Evolutionary conservation across 2,797 vertebrate genomes (phyloP).

Genomic region (Phalanger gymnotis): DNA sequence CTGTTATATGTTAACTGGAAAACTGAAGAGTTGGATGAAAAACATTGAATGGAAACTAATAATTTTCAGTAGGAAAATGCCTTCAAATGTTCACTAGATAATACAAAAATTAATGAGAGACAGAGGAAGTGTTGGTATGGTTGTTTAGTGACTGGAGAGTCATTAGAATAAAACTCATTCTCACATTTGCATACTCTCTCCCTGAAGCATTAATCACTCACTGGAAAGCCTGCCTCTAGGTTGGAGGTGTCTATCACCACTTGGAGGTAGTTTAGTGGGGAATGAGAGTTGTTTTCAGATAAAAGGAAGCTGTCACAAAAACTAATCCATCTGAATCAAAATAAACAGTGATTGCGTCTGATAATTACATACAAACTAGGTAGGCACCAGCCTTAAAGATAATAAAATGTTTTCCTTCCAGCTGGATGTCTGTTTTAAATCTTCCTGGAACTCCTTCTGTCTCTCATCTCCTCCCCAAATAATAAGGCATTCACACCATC

Average conservation of each 20-base stretch:
- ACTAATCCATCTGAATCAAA: conserved; percentile 79
- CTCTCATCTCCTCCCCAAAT: neutral
- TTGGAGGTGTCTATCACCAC: conserved; percentile 52
- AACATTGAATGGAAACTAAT: conserved; percentile 15
- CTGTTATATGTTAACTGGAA: conserved; percentile 34
- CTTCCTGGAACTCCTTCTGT: neutral
- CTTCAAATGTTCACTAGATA: conserved; percentile 55
- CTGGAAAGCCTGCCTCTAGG: conserved; percentile 68
- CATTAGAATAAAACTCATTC: conserved; percentile 5
- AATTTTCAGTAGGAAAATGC: conserved; percentile 27
- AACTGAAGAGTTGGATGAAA: conserved; percentile 38
- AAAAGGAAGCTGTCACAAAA: conserved; percentile 76
- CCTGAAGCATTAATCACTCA: conserved; percentile 51
- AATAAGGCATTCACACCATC: conserved; percentile 21
- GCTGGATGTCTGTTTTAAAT: conserved; percentile 57
- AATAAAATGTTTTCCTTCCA: conserved; percentile 76
- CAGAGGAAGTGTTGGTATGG: conserved; percentile 1
- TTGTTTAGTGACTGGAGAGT: conserved; percentile 50
- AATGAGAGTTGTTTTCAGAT: conserved; percentile 76
- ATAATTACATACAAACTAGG: conserved; percentile 77
- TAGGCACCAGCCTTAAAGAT: conserved; percentile 64
- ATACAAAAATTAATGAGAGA: conserved; percentile 43
- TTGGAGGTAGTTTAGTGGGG: conserved; percentile 71
- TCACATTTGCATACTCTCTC: conserved; percentile 48
- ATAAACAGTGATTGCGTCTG: conserved; percentile 79